phyloP scores from a whole-genome alignment of 2,113 vertebrate species.

The Halichoerus grypus region DNA sequence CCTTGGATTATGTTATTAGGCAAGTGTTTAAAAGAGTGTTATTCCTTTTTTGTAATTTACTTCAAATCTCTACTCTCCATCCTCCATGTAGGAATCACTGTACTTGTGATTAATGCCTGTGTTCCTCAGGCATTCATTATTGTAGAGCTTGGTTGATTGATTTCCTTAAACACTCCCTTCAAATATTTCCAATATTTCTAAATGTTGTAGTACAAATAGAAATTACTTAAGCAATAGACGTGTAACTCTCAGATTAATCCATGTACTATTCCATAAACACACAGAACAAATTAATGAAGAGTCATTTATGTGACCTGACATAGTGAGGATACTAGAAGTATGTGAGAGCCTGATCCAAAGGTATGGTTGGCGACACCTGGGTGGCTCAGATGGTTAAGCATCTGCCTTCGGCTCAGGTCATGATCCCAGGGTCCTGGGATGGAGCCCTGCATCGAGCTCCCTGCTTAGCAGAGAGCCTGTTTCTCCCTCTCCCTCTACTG shows the following conservation, averaged over 20 bases:
- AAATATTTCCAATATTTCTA: conserved; percentile 63
- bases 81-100: conserved; percentile 24
- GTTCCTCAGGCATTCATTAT: conserved; percentile 58
- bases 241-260: neutral
- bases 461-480: too few relatives aligned
- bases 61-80: conserved; percentile 54
- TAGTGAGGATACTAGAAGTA: neutral
- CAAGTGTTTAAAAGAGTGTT: conserved; percentile 62
- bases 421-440: too few relatives aligned
- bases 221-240: conserved; percentile 38
- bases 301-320: neutral
- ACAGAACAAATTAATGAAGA: neutral
- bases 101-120: conserved; percentile 72
- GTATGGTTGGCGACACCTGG: neutral
- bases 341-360: neutral
- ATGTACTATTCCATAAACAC: neutral
- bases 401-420: too few relatives aligned
- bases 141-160: conserved; percentile 69
- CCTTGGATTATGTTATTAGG: conserved; percentile 65
- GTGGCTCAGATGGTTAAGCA: too few relatives aligned
- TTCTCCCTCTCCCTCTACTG: too few relatives aligned
- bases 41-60: conserved; percentile 69
- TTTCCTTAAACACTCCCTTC: conserved; percentile 70
- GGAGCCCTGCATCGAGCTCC: too few relatives aligned
- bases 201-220: conserved; percentile 36